phyloP scores from a whole-genome alignment of 2,113 vertebrate species.

The Chlorocebus sabaeus region DNA sequence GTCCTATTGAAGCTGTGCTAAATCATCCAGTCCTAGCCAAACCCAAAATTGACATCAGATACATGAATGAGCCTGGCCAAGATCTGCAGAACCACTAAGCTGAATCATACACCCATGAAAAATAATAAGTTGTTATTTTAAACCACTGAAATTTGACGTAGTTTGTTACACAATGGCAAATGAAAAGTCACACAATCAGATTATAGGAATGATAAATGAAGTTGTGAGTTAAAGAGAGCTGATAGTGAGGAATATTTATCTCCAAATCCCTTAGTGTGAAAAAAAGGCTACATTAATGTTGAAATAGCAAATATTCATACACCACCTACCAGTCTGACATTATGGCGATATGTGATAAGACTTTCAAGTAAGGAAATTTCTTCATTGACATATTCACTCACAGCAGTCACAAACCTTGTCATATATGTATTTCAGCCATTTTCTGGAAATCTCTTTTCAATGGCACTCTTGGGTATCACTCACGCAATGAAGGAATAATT shows the following conservation, averaged over 20 bases:
- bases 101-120: neutral
- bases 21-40: neutral
- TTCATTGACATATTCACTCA: neutral
- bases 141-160: neutral
- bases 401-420: neutral
- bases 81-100: neutral
- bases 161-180: neutral
- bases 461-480: neutral
- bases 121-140: neutral
- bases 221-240: neutral
- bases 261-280: neutral
- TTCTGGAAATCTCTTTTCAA: neutral
- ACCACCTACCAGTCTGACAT: neutral
- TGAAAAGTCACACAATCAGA: neutral
- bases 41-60: neutral
- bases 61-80: neutral
- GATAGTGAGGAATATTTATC: neutral
- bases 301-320: neutral
- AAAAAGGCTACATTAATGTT: neutral
- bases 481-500: neutral
- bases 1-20: neutral
- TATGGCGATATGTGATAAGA: neutral
- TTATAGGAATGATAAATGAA: neutral
- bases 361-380: neutral
- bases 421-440: neutral